Percentiles rank a stretch among this genome's conserved stretches.
phyloP scores from a whole-genome alignment of 2,113 vertebrate genomes.

The Ceyx cyanopectus region DNA sequence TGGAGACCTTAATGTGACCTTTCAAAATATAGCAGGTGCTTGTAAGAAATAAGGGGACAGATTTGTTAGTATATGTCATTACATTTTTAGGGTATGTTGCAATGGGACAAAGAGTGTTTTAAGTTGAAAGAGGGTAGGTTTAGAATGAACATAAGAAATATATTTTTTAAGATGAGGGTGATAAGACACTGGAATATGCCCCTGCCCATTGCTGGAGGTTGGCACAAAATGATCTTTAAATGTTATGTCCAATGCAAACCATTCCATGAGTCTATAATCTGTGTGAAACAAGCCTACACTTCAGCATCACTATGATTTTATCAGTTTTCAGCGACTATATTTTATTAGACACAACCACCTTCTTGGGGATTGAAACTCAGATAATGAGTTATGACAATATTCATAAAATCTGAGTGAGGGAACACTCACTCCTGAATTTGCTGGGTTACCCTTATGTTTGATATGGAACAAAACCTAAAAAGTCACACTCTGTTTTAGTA shows the following conservation, averaged over 20 bases:
- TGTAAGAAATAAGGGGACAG: not conserved
- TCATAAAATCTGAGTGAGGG: not conserved
- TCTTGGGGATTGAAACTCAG: not conserved
- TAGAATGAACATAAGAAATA: not conserved
- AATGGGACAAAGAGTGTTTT: not conserved
- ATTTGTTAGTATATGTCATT: not conserved
- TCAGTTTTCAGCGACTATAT: not conserved
- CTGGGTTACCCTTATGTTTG: not conserved
- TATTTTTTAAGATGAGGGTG: not conserved
- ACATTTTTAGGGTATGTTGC: not conserved
- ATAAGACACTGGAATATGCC: not conserved
- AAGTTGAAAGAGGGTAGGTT: not conserved
- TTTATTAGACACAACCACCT: not conserved
- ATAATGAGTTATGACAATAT: not conserved
- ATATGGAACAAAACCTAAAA: not conserved
- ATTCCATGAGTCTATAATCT: not conserved
- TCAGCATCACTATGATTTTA: not conserved
- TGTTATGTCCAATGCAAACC: not conserved
- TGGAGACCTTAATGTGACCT: not conserved
- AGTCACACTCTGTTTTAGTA: not conserved
- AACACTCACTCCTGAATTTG: not conserved
- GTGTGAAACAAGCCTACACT: not conserved
- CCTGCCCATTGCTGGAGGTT: rapidly evolving
- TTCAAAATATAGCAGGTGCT: not conserved
- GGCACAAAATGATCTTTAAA: not conserved